phyloP scores from a whole-genome alignment of 2,797 vertebrate species.

The Alosa sapidissima region DNA sequence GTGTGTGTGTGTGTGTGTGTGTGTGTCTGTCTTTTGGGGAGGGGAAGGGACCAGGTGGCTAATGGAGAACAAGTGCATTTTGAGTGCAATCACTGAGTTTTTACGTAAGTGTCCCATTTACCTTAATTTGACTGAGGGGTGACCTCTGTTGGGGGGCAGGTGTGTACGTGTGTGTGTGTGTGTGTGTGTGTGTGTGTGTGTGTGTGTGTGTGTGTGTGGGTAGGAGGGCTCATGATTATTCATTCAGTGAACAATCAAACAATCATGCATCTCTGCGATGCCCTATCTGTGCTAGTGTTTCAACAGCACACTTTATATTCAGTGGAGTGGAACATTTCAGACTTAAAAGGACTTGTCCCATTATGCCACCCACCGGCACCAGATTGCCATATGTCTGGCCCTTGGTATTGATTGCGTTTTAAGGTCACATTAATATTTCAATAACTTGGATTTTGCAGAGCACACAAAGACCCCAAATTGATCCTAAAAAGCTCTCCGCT shows the following conservation, averaged over 20 bases:
- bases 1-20: not conserved
- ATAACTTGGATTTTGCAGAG: conserved; percentile 14
- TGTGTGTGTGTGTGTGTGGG: too few species aligned
- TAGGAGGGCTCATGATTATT: not conserved
- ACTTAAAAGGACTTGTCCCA: not conserved
- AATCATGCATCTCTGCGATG: not conserved
- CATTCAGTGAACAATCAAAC: not conserved
- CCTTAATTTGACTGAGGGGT: not conserved
- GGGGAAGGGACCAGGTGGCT: not conserved
- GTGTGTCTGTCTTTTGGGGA: not conserved
- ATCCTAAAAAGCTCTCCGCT: not conserved
- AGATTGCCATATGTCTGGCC: not conserved
- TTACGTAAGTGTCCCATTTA: conserved; percentile 5
- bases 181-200: not conserved
- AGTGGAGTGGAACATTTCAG: not conserved
- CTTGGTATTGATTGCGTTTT: not conserved
- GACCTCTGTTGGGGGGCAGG: not conserved
- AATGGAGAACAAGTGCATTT: not conserved
- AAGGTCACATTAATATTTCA: conserved; percentile 17
- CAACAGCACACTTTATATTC: not conserved
- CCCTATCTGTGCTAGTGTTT: not conserved
- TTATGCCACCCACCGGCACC: not conserved
- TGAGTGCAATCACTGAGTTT: conserved; percentile 2
- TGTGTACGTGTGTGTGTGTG: not conserved
- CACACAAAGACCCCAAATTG: not conserved